Evolutionary conservation across 1,140 invertebrate species (phyloP), one percentile per base, ranked within the genome.

Genomic region (Schlechtendalia chinensis): DNA sequence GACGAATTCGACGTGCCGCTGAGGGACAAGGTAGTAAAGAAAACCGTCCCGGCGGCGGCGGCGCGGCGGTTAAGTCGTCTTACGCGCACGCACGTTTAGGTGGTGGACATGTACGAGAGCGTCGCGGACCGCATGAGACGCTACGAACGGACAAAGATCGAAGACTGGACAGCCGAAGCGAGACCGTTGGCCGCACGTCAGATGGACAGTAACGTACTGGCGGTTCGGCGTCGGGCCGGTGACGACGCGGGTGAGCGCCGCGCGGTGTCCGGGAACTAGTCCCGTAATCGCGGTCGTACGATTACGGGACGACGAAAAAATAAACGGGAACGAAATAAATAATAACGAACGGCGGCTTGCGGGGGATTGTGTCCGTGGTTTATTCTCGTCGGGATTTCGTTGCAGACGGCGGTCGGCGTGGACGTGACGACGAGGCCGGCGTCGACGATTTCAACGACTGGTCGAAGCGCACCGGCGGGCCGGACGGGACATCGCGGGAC

Each of bases 1-100:
- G 88, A 91, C 54, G 91, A 96, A 83, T 86, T 96, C 71, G 90
- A 82, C 59, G 79, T 69, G 32, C 54, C 53, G 14, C 24, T 61
- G 17, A 63, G 61, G 27, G 24, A 63, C 12, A 79, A 79, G 27
- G 75, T 79, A 77, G 61, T 5, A 24, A 22, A n/a, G n/a, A n/a
- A n/a, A n/a, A n/a, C n/a, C n/a, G n/a, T n/a, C n/a, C n/a, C n/a
- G n/a, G n/a, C n/a, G n/a, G n/a, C n/a, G n/a, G n/a, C n/a, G n/a
- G n/a, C n/a, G n/a, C n/a, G n/a, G n/a, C n/a, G n/a, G n/a, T n/a
- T n/a, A n/a, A n/a, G n/a, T n/a, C n/a, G n/a, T n/a, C n/a, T n/a
- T n/a, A n/a, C n/a, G n/a, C n/a, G n/a, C n/a, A n/a, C n/a, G 32
- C 32, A 3, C 32, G 32, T 39, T 39, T 39, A 79, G 75, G 39